These are phyloP conservation scores for Danaus chrysippus DNA, from an alignment of 2,888 invertebrate species.

Conservation along the genomic window DNA sequence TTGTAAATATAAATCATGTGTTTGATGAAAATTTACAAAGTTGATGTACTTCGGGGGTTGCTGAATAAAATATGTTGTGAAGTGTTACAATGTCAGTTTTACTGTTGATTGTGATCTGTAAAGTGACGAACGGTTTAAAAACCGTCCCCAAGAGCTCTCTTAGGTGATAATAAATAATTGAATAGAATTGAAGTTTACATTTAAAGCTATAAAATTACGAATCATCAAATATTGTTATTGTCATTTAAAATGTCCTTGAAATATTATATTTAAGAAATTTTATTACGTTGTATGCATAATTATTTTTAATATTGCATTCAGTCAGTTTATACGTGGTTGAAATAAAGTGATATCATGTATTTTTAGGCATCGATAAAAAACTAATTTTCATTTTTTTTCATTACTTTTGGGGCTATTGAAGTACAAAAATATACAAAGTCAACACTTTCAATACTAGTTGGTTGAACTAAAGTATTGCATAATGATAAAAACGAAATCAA, in stretches of 20 bases:
- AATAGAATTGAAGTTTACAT: no score
- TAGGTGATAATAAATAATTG: background rate
- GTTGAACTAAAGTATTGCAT: constrained; percentile 20
- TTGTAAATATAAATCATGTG: background rate
- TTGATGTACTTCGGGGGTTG: background rate
- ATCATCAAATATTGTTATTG: no score
- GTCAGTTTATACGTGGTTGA: background rate
- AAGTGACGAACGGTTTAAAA: background rate
- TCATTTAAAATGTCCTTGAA: no score
- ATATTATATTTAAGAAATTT: no score
- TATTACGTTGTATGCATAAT: no score
- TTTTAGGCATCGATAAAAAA: no score
- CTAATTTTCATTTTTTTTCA: no score
- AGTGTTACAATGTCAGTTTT: background rate
- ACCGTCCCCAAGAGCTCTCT: background rate
- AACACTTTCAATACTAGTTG: background rate
- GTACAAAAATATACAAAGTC: no score
- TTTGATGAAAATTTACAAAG: background rate
- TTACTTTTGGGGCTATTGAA: no score
- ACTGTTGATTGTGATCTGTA: background rate
- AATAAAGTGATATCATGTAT: no score
- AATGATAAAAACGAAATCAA: constrained; percentile 30
- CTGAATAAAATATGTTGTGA: constrained; percentile 2
- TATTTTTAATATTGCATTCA: background rate
- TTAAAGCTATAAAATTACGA: no score